Evolutionary conservation across 2,113 vertebrate genomes (phyloP).

Genomic region (Lophura nycthemera): DNA sequence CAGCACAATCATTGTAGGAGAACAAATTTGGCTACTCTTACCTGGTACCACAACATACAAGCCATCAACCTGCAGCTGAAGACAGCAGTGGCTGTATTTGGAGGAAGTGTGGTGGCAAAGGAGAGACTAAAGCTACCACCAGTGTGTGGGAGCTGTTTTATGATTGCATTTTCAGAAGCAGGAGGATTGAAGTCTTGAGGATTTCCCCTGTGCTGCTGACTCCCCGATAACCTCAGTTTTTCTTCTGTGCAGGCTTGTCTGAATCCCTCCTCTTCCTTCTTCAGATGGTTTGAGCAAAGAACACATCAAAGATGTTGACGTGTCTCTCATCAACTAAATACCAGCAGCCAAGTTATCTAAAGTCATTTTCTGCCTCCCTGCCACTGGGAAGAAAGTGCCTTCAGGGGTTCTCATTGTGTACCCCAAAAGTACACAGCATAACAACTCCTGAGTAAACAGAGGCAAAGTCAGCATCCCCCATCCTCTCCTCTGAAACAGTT

Average conservation of each 20-base stretch:
- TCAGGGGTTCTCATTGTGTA: conserved; percentile 27
- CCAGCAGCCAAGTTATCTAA: conserved; percentile 25
- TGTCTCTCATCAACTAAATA: background rate
- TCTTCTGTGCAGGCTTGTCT: background rate
- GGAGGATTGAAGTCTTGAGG: background rate
- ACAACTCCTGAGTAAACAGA: conserved; percentile 1
- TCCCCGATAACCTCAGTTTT: background rate
- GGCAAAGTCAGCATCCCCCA: conserved; percentile 1
- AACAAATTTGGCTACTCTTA: background rate
- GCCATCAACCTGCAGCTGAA: background rate
- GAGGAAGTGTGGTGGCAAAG: background rate
- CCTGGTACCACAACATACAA: background rate
- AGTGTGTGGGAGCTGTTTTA: background rate
- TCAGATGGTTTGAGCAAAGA: conserved; percentile 11
- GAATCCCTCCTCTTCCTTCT: conserved; percentile 21
- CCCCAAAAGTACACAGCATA: conserved; percentile 9
- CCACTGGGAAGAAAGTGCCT: conserved; percentile 40
- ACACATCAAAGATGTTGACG: conserved; percentile 43
- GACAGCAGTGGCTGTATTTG: background rate
- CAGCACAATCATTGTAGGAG: too few relatives aligned
- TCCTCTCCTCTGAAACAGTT: conserved; percentile 13
- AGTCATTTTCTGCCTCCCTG: background rate
- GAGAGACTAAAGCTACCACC: background rate
- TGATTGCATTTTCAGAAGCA: background rate
- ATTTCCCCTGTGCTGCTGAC: background rate